Percentiles rank a stretch among this genome's conserved stretches.
Evolutionary conservation across 2,113 vertebrate species (phyloP).

Genomic region (Charadrius vociferus): DNA sequence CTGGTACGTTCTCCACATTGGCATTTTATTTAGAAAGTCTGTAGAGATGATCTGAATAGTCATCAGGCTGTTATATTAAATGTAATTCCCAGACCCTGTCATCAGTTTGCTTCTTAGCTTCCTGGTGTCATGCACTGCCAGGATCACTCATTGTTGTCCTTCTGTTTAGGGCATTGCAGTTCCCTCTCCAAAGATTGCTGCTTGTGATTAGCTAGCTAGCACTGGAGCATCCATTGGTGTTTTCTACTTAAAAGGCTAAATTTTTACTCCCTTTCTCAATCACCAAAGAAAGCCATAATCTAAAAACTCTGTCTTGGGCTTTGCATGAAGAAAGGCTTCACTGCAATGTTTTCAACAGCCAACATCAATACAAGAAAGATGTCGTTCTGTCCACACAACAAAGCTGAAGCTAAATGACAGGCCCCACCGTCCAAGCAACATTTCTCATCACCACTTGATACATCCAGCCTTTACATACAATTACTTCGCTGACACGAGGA

Average conservation of each 20-base stretch:
- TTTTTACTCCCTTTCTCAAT: neutral
- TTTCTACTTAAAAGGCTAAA: neutral
- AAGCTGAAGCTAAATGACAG: neutral
- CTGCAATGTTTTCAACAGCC: neutral
- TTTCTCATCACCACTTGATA: neutral
- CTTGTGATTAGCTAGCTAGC: neutral
- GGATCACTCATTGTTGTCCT: neutral
- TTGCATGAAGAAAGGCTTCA: neutral
- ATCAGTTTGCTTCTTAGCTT: slow-evolving; percentile 41
- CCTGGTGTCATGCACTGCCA: neutral
- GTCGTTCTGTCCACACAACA: neutral
- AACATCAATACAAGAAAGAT: neutral
- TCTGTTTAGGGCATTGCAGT: neutral
- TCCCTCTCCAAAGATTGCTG: neutral
- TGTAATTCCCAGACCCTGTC: slow-evolving; percentile 28
- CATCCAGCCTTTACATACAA: neutral
- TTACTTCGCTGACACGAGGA: neutral
- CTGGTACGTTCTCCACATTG: neutral
- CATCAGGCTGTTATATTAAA: neutral
- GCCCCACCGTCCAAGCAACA: neutral
- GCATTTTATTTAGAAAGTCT: neutral
- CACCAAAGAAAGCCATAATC: neutral
- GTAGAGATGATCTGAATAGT: neutral
- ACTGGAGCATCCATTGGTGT: neutral
- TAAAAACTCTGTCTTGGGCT: neutral